Conservation (phyloP, 1,140 invertebrate genomes). For the Pseudomyrmex cubaensis region DNA sequence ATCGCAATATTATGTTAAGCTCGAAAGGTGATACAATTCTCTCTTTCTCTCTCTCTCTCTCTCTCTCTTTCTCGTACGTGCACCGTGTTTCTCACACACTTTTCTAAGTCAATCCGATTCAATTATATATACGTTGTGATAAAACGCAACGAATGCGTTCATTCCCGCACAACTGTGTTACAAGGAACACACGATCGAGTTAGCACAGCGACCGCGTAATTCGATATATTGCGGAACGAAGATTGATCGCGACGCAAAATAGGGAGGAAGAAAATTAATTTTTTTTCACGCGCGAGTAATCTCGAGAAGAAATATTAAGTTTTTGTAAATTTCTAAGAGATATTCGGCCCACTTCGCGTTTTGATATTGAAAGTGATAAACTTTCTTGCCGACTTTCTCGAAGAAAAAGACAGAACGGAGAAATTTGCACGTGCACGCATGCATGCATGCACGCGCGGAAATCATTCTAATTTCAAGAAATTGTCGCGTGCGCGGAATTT, state of each 20-base stretch:
- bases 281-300: neutral
- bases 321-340: neutral
- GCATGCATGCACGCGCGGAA: neutral
- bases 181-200: too few species aligned
- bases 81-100: too few species aligned
- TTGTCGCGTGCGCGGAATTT: constrained; percentile 50
- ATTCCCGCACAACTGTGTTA: too few species aligned
- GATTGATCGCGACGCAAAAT: too few species aligned
- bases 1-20: constrained; percentile 47
- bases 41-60: constrained; percentile 3
- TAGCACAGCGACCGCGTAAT: too few species aligned
- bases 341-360: neutral
- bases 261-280: too few species aligned
- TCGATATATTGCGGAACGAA: too few species aligned
- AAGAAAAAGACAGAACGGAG: constrained; percentile 40
- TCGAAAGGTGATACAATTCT: constrained; percentile 35
- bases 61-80: too few species aligned
- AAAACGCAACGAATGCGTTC: too few species aligned
- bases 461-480: constrained; percentile 55
- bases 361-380: constrained; percentile 45
- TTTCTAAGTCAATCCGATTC: too few species aligned
- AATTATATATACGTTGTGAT: too few species aligned
- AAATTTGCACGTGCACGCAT: constrained; percentile 33
- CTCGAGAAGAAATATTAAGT: neutral
- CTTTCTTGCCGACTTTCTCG: constrained; percentile 67